Evolutionary conservation across 2,888 invertebrate species (phyloP), one percentile per base, ranked within the genome.

Genomic region (Eledona agricola): DNA sequence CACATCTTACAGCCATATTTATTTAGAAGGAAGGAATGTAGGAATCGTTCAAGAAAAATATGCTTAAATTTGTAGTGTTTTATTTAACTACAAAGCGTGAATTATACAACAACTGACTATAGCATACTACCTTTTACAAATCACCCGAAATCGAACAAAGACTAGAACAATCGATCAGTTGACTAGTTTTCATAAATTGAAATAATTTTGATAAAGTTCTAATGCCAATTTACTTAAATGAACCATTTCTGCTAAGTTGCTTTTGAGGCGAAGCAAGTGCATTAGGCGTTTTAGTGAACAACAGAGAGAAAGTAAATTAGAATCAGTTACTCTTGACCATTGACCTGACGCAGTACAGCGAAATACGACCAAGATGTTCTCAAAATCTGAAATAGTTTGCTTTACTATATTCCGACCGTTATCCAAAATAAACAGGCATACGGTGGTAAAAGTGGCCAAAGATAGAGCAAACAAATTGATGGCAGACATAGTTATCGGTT

Each of bases 281-380:
- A 4, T 2, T n/a, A 16, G 17, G 17, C 17, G 7, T 32, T 1
- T 16, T 17, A 9, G 16, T 32, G 17, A 16, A 1, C 17, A 9
- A 16, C 15, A 16, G 32, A 7, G 32, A 17, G 17, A 15, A 3
- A n/a, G 13, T 1, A 35, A 35, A 6, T 11, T 40, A 34, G 9
- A 23, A 32, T 22, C 12, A 7, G 4, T 25, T 38, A 29, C 2
- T 29, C 37, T 35, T 25, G 29, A 13, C 12, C 26, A 16, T 45
- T 46, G 4, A 46, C 52, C 32, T 46, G 52, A 5, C 46, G 37
- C 12, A 52, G 17, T 5, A 52, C 20, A 13, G 46, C 22, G 26
- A 46, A 52, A 23, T 52, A 52, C 7, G 52, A 52, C 52, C 52
- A 52, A 25, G 52, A 40, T 3, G 31, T 46, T 7, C 46, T 20